Base-by-base conservation (phyloP, 2,797 vertebrate genomes). In the Sebastes oblongus region DNA sequence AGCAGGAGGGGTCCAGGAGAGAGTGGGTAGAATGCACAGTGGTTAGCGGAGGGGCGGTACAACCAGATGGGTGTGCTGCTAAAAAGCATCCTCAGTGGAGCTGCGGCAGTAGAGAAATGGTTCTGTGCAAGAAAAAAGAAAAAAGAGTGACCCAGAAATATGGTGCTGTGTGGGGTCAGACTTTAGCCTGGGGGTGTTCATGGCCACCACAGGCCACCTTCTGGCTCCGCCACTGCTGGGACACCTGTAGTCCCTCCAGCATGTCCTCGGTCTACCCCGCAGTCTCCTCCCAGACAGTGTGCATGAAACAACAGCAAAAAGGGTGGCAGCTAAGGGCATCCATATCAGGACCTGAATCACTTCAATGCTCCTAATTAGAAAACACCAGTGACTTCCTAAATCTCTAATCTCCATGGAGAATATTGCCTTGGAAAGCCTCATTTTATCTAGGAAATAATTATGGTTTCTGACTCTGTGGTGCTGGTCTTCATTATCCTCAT, bases 221-320 rank as follows among this genome's bases (percentile, higher is more conserved):
- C 12, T 61, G 64, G 66, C 66, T 71, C 4, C 1, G 2, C 60
- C n/a, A n/a, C 5, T 58, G 30, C 59, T 25, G 32, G 56, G 68
- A 72, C 58, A 60, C 27, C 32, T 39, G 52, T 16, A 5, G 24
- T 50, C 62, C 42, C 67, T 66, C 30, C 56, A 78, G 61, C 36
- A 14, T 16, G 55, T 67, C 62, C 69, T 59, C 5, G 5, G 8
- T 70, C 54, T 22, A 14, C 32, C 64, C 67, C 10, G 1, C 4
- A 24, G 42, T 54, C 32, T 46, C 12, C 20, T 24, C 36, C 16
- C 18, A 39, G 73, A 11, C 32, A 65, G 5, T 4, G 8, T 30
- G 58, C 22, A 58, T 60, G 16, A 77, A 77, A 69, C 52, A 77
- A 20, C n/a, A 24, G 25, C 65, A 64, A 64, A 64, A 64, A 64